These are phyloP conservation scores for Phoxinus dragarum DNA, from an alignment of 2,797 vertebrate genomes.

Conservation along the genomic window DNA sequence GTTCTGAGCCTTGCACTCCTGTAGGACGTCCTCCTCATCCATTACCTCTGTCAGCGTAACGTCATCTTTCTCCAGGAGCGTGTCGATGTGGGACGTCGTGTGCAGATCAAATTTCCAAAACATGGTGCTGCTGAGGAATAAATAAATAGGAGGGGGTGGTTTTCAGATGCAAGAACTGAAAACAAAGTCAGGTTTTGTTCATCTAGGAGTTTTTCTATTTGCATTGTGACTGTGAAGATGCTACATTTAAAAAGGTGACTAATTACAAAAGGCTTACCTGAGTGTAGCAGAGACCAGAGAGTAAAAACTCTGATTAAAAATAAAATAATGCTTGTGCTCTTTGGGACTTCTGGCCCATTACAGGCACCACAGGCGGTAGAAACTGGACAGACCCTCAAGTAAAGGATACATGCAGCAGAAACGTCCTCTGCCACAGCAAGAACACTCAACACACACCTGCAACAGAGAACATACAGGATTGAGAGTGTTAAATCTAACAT, in stretches of 20 bases:
- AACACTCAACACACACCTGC: slow-evolving; percentile 72
- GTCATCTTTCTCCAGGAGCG: slow-evolving; percentile 96
- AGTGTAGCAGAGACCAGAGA: slow-evolving; percentile 72
- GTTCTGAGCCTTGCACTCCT: slow-evolving; percentile 99
- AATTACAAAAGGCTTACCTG: slow-evolving; percentile 62
- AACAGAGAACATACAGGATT: slow-evolving; percentile 44
- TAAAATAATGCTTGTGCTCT: slow-evolving; percentile 81
- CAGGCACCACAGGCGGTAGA: slow-evolving; percentile 83
- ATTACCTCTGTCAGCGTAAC: slow-evolving; percentile 95
- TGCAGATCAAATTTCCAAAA: slow-evolving; percentile 99
- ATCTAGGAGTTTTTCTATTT: background rate
- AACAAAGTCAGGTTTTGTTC: background rate
- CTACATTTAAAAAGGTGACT: background rate
- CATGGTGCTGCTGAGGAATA: slow-evolving; percentile 85
- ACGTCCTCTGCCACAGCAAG: slow-evolving; percentile 58
- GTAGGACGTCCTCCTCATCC: slow-evolving; percentile 98
- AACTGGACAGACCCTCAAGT: slow-evolving; percentile 69
- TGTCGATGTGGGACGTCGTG: slow-evolving; percentile 98
- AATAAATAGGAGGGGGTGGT: background rate
- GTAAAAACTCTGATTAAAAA: slow-evolving; percentile 79
- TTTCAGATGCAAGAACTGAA: background rate
- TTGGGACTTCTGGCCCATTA: slow-evolving; percentile 94
- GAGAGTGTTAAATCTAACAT: background rate
- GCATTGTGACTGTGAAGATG: background rate
- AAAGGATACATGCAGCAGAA: slow-evolving; percentile 72